Conservation (phyloP, 2,797 vertebrate genomes). For the Dendrocincla tyrannina region DNA sequence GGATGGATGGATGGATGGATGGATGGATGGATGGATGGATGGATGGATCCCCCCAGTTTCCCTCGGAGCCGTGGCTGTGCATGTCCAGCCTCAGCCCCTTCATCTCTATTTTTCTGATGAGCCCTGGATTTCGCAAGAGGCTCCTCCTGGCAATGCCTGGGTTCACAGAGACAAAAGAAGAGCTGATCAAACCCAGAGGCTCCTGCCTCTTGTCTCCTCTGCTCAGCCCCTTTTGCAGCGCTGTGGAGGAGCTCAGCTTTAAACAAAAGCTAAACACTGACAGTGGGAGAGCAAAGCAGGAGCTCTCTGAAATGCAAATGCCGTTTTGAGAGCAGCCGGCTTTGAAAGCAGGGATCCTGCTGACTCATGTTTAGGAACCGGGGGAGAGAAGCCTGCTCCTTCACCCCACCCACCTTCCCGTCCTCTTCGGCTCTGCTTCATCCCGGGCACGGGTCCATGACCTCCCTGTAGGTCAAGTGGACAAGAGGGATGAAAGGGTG, state of each 20-base stretch:
- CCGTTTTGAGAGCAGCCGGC: background rate
- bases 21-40: rapidly evolving
- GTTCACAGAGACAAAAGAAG: background rate
- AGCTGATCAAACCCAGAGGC: conserved; percentile 10
- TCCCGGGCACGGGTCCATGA: rapidly evolving
- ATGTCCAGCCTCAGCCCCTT: background rate
- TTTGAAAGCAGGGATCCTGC: conserved; percentile 16
- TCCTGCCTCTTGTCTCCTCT: conserved; percentile 8
- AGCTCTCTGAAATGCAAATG: conserved; percentile 62
- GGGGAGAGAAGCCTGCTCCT: background rate
- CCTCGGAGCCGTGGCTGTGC: rapidly evolving
- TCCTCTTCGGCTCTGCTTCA: background rate
- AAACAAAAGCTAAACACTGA: conserved; percentile 36
- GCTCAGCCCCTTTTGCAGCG: background rate
- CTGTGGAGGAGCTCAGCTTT: background rate
- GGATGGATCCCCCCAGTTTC: background rate
- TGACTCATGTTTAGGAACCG: background rate
- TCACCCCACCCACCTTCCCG: background rate
- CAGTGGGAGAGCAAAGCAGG: conserved; percentile 17
- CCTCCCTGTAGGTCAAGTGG: background rate
- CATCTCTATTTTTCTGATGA: background rate
- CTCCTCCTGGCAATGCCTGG: background rate
- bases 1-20: too few species aligned
- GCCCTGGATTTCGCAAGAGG: background rate
- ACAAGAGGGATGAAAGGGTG: rapidly evolving